Evolutionary conservation across 30 jellyfish, hydroid and myxozoan genomes (phyloP).

Genomic region (Catostylus mosaicus): DNA sequence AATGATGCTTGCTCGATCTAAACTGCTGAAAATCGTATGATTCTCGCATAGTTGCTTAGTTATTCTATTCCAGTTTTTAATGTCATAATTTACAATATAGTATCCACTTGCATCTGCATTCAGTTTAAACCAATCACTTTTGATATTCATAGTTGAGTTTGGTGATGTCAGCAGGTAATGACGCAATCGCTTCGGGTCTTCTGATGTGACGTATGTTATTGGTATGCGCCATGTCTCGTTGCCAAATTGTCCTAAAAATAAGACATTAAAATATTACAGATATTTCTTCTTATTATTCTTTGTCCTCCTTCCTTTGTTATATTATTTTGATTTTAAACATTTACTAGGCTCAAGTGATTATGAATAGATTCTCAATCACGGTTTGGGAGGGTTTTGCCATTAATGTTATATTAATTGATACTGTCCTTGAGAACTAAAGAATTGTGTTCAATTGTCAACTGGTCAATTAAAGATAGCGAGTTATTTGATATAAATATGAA

Average conservation of each 20-base stretch:
- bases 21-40: conserved; percentile 64
- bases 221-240: conserved; percentile 81
- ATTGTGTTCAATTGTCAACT: too few species aligned
- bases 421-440: too few species aligned
- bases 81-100: conserved; percentile 73
- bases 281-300: too few species aligned
- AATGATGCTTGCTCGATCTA: conserved; percentile 81
- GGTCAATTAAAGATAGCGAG: too few species aligned
- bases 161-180: conserved; percentile 37
- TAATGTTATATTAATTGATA: too few species aligned
- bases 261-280: too few species aligned
- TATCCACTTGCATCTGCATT: conserved; percentile 75
- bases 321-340: too few species aligned
- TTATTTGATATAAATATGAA: too few species aligned
- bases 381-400: too few species aligned
- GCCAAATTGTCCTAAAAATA: conserved; percentile 21
- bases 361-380: too few species aligned
- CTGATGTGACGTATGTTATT: conserved; percentile 56
- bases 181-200: conserved; percentile 9
- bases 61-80: conserved; percentile 57
- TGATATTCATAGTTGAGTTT: conserved; percentile 31
- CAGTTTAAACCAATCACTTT: conserved; percentile 61
- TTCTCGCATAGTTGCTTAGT: conserved; percentile 43
- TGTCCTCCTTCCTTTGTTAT: too few species aligned
- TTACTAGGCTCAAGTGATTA: too few species aligned